A percentile compares a stretch with the other conserved stretches of the same genome.
These are phyloP conservation scores for Eupithecia centaureata DNA, from an alignment of 2,888 invertebrate genomes.

Conservation along the genomic window DNA sequence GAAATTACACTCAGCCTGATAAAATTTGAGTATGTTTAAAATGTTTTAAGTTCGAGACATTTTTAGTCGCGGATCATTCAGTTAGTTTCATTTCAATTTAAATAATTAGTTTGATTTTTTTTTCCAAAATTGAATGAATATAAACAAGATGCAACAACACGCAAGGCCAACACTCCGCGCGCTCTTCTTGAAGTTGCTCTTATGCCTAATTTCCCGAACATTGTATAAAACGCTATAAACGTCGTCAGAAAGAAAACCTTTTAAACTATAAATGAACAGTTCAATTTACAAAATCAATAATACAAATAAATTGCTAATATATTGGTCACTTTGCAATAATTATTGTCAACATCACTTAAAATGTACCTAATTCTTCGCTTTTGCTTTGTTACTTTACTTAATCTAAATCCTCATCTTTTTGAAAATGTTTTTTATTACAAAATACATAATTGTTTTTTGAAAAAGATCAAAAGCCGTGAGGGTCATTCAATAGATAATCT, in stretches of 20 bases:
- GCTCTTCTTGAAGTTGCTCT: too few relatives aligned
- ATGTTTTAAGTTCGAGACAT: too few relatives aligned
- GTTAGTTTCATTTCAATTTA: too few relatives aligned
- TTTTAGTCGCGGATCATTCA: too few relatives aligned
- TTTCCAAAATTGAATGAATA: too few relatives aligned
- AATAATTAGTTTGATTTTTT: too few relatives aligned
- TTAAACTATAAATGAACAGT: neutral
- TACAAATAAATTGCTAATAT: conserved; percentile 24
- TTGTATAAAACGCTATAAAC: neutral
- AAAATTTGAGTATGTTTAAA: neutral
- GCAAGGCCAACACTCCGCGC: too few relatives aligned
- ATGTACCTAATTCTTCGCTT: neutral
- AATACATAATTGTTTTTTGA: neutral
- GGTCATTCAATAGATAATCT: neutral
- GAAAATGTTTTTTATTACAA: neutral
- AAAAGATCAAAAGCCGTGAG: neutral
- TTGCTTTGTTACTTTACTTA: conserved; percentile 14
- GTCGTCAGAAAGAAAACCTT: neutral
- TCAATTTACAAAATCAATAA: conserved; percentile 16
- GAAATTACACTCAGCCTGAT: neutral
- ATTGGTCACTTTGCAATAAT: conserved; percentile 34
- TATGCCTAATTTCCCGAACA: too few relatives aligned
- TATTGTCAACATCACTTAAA: conserved; percentile 40
- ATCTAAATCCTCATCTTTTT: conserved; percentile 13
- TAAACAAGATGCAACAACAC: too few relatives aligned